A percentile compares a stretch with the other conserved stretches of the same genome.
Conservation (phyloP, 2,113 vertebrate genomes). For the Paramormyrops kingsleyae region DNA sequence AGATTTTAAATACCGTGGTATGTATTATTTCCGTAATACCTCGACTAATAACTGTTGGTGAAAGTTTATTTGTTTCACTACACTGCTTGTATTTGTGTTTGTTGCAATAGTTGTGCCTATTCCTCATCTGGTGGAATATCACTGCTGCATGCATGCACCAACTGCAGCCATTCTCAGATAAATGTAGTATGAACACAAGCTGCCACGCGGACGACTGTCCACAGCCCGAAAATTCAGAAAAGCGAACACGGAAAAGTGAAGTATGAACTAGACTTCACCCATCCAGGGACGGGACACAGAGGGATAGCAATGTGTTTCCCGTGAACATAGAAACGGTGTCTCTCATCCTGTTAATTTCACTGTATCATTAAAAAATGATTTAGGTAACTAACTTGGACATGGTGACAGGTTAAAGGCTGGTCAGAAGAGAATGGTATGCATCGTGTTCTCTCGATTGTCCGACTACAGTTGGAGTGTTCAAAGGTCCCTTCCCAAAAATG, state of each 20-base stretch:
- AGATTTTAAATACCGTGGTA: not conserved
- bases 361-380: not conserved
- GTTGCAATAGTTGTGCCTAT: not conserved
- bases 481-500: not conserved
- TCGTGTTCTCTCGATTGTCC: not conserved
- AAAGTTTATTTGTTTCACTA: not conserved
- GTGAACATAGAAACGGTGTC: not conserved
- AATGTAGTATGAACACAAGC: not conserved
- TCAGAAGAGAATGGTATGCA: too few species aligned
- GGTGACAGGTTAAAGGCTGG: not conserved
- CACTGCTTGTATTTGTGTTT: not conserved
- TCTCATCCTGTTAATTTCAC: not conserved
- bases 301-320: not conserved
- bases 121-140: not conserved
- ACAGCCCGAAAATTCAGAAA: not conserved
- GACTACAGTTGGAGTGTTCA: too few species aligned
- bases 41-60: not conserved
- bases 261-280: not conserved
- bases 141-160: not conserved
- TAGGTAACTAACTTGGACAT: not conserved
- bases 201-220: not conserved
- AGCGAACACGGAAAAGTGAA: not conserved
- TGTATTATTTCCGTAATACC: not conserved
- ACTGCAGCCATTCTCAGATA: not conserved
- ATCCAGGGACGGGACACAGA: not conserved